Percentiles rank a stretch among this genome's conserved stretches.
phyloP scores from a whole-genome alignment of 2,113 vertebrate species.

The Genyomyrus donnyi region DNA sequence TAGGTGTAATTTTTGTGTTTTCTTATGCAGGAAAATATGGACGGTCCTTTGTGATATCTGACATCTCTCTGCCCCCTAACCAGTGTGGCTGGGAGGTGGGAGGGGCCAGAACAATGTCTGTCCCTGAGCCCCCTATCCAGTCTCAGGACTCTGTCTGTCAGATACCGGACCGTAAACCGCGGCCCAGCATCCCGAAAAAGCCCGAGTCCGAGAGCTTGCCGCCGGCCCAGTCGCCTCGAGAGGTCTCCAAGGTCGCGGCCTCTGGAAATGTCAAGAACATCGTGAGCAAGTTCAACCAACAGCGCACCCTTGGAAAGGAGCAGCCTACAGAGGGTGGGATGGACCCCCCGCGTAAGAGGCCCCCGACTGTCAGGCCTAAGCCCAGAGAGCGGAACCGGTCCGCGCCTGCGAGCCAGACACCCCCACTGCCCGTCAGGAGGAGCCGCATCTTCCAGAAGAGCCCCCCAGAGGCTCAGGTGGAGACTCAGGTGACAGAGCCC shows the following conservation, averaged over 20 bases:
- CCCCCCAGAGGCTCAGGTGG: background rate
- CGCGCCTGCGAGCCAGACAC: slow-evolving; percentile 20
- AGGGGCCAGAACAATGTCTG: slow-evolving; percentile 44
- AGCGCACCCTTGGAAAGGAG: slow-evolving; percentile 10
- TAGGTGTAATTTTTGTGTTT: too few relatives aligned
- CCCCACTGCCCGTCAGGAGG: slow-evolving; percentile 49
- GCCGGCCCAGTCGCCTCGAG: slow-evolving; percentile 17
- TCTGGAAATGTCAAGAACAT: slow-evolving; percentile 56
- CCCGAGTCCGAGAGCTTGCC: background rate
- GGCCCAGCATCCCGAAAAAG: slow-evolving; percentile 44
- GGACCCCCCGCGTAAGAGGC: slow-evolving; percentile 10
- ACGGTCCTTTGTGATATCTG: background rate
- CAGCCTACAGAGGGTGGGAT: background rate
- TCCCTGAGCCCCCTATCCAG: slow-evolving; percentile 28
- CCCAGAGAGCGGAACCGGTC: background rate
- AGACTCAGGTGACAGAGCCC: background rate
- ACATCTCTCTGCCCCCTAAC: background rate
- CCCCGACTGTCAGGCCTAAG: slow-evolving; percentile 40
- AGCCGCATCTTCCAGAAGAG: slow-evolving; percentile 6
- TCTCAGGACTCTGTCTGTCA: background rate
- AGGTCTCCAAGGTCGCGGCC: background rate
- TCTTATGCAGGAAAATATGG: slow-evolving; percentile 16
- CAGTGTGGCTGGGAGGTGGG: background rate
- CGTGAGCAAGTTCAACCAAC: slow-evolving; percentile 50
- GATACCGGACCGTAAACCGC: slow-evolving; percentile 40